Base-by-base conservation (phyloP, 1,140 invertebrate species). In the Hyles euphorbiae region DNA sequence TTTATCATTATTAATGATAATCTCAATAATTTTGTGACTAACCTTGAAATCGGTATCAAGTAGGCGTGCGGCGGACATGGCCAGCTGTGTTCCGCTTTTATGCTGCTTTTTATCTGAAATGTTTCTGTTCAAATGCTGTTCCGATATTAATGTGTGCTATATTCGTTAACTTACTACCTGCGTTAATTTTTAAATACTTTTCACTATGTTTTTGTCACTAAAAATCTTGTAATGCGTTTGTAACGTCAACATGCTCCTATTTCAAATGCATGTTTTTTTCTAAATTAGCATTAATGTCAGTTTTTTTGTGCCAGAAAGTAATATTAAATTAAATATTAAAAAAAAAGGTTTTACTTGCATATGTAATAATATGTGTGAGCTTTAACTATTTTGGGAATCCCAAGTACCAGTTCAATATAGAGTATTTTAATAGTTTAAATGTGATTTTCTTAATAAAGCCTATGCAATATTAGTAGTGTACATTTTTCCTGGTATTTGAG, bases 21-120 rank as follows among this genome's bases (percentile, higher is more conserved):
- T 64, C 65, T 45, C 53, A 59, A 53, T 56, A 47, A 36, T 61
- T 43, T 47, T 56, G 57, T 49, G 48, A 34, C 11, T 78, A 76
- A 76, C 73, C 73, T 78, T 78, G 73, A 74, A 68, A 44, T 68
- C 53, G 52, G 51, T 64, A 60, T 57, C 36, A 40, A 40, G 60
- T 66, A 61, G 56, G 61, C 63, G 62, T 63, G 12, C 60, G 58
- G 52, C 56, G 54, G 52, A 54, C 7, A 40, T 43, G 34, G 57
- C 32, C 50, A 56, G 49, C 56, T 61, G 44, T 60, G 55, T 55
- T 51, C 45, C 53, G 55, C 54, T 4, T 56, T 22, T 47, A 56
- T 32, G 47, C 22, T 8, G 44, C 54, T 56, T 56, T 56, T 43
- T 47, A 56, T n/a, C 10, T 34, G 9, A n/a, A 8, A 34, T 33